These are phyloP conservation scores for Drosophila funebris DNA, from an alignment of 1,140 invertebrate species.

Conservation along the genomic window DNA sequence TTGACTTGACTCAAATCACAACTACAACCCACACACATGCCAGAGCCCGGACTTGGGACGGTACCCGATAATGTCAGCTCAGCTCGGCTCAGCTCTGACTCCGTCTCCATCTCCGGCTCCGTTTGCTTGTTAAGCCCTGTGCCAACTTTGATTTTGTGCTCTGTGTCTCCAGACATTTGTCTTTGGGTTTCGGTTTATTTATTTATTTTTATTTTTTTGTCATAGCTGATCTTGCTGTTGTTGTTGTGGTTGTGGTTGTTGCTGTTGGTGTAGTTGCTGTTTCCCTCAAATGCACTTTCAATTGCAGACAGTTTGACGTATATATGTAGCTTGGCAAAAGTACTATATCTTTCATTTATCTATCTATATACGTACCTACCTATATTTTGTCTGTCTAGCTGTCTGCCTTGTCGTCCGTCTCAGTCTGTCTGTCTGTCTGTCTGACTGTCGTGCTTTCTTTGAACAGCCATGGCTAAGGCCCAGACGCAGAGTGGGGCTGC, in stretches of 20 bases:
- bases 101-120: constrained; percentile 44
- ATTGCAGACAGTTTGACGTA: constrained; percentile 80
- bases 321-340: constrained; percentile 62
- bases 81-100: constrained; percentile 53
- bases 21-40: constrained; percentile 76
- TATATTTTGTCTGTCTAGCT: constrained; percentile 51
- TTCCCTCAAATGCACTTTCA: constrained; percentile 81
- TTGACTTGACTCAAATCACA: constrained; percentile 42
- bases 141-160: constrained; percentile 72
- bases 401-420: constrained; percentile 7
- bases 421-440: not conserved
- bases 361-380: constrained; percentile 67
- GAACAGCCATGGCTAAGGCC: constrained; percentile 35
- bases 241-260: constrained; percentile 26
- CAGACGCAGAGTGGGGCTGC: constrained; percentile 50
- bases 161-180: constrained; percentile 74
- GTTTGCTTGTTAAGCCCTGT: constrained; percentile 74
- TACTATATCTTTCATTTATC: constrained; percentile 81
- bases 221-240: constrained; percentile 20
- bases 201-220: constrained; percentile 10
- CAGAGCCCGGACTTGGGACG: constrained; percentile 38
- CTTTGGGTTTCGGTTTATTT: constrained; percentile 22
- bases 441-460: constrained; percentile 60
- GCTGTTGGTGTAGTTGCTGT: constrained; percentile 44
- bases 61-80: constrained; percentile 72